phyloP scores from a whole-genome alignment of 2,888 invertebrate genomes.

The Nymphalis polychloros region DNA sequence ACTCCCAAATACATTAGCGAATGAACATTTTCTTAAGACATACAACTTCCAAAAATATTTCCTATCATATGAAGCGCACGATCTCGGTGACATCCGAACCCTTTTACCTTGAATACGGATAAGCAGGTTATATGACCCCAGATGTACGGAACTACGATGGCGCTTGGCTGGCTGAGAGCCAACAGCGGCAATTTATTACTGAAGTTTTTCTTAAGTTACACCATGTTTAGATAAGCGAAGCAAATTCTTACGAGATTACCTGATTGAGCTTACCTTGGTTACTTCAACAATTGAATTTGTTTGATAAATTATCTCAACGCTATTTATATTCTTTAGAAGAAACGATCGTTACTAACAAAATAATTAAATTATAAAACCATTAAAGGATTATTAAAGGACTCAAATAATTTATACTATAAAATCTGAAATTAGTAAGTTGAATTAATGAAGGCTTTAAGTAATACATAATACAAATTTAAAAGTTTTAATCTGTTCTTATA shows the following conservation, averaged over 20 bases:
- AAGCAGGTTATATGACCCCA: conserved; percentile 2
- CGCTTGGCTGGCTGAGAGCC: conserved; percentile 7
- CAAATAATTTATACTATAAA: too few species aligned
- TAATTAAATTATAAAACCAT: too few species aligned
- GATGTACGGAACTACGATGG: conserved; percentile 6
- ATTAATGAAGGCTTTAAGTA: too few species aligned
- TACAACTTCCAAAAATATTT: background rate
- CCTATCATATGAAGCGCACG: background rate
- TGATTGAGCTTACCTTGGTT: conserved; percentile 4
- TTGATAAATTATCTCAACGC: too few species aligned
- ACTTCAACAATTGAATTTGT: too few species aligned
- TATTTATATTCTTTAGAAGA: too few species aligned
- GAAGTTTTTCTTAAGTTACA: conserved; percentile 5
- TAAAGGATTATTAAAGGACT: too few species aligned
- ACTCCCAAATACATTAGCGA: background rate
- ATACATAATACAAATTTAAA: too few species aligned
- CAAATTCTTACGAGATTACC: conserved; percentile 9
- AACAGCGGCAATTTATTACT: conserved; percentile 5
- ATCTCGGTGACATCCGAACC: background rate
- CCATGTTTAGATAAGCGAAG: conserved; percentile 9
- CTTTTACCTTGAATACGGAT: conserved; percentile 5
- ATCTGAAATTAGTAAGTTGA: too few species aligned
- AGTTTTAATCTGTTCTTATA: too few species aligned
- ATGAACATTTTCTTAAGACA: background rate
- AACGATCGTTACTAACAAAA: too few species aligned